phyloP scores from a whole-genome alignment of 2,113 vertebrate species.

The Poeciliopsis retropinna region DNA sequence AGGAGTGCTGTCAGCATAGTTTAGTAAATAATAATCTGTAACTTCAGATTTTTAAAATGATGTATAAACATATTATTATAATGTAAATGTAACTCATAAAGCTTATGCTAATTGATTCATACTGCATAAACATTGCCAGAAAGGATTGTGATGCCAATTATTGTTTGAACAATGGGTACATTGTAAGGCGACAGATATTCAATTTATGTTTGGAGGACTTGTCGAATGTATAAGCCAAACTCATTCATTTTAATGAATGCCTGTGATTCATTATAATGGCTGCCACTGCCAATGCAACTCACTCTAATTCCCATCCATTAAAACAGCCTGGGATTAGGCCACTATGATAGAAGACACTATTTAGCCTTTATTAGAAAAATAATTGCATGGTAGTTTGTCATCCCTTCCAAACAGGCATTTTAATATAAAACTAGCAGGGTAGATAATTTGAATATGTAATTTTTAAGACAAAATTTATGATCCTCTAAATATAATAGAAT shows the following conservation, averaged over 20 bases:
- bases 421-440: not conserved
- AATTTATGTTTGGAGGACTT: slow-evolving; percentile 43
- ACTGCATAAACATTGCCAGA: slow-evolving; percentile 20
- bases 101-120: slow-evolving; percentile 19
- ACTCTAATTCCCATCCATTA: slow-evolving; percentile 22
- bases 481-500: not conserved
- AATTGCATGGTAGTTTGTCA: slow-evolving; percentile 6
- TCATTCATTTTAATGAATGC: slow-evolving; percentile 29
- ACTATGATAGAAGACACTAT: slow-evolving; percentile 13
- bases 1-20: not conserved
- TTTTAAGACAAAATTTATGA: not conserved
- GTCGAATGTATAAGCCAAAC: slow-evolving; percentile 31
- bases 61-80: slow-evolving; percentile 6
- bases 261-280: slow-evolving; percentile 28
- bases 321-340: slow-evolving; percentile 27
- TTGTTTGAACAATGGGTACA: slow-evolving; percentile 43
- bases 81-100: slow-evolving; percentile 17
- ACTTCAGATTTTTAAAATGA: slow-evolving; percentile 11
- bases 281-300: slow-evolving; percentile 28
- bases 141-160: slow-evolving; percentile 25
- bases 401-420: not conserved
- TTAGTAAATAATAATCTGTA: slow-evolving; percentile 12
- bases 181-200: slow-evolving; percentile 32
- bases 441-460: too few relatives aligned
- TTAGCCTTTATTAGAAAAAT: slow-evolving; percentile 3